Evolutionary conservation across 1,140 invertebrate genomes (phyloP).

Genomic region (Drosophila simulans): DNA sequence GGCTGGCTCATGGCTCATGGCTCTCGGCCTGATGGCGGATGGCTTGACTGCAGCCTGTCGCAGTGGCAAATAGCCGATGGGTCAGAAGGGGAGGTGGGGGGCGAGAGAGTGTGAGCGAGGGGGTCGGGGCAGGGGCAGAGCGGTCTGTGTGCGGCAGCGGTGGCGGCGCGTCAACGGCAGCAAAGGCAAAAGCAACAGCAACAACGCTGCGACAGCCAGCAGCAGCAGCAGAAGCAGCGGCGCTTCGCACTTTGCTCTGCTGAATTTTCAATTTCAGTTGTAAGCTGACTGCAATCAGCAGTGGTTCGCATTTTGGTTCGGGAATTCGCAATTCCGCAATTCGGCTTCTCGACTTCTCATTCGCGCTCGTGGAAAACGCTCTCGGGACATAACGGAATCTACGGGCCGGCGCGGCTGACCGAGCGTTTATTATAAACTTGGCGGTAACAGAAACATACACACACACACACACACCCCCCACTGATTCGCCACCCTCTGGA

Average conservation of each 20-base stretch:
- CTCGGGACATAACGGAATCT: conserved; percentile 37
- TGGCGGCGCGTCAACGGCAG: conserved; percentile 54
- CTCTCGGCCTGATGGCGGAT: conserved; percentile 61
- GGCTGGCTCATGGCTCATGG: conserved; percentile 37
- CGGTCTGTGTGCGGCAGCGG: conserved; percentile 37
- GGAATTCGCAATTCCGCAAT: conserved; percentile 55
- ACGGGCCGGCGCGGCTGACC: conserved; percentile 47
- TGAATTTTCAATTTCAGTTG: conserved; percentile 85
- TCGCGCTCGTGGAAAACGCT: conserved; percentile 39
- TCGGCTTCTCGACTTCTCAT: conserved; percentile 33
- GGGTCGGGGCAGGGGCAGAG: conserved; percentile 4
- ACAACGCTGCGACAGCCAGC: conserved; percentile 3
- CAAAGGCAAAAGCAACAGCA: conserved; percentile 11
- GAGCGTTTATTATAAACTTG: conserved; percentile 46
- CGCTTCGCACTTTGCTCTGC: conserved; percentile 84
- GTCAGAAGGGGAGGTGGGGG: background rate
- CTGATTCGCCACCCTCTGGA: background rate
- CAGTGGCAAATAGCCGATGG: conserved; percentile 35
- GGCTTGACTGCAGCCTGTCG: conserved; percentile 66
- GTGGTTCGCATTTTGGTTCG: conserved; percentile 72
- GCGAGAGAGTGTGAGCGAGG: background rate
- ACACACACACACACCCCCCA: conserved; percentile 6
- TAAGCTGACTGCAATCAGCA: conserved; percentile 85
- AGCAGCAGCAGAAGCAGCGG: conserved; percentile 45
- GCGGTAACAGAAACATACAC: conserved; percentile 22